Conservation (phyloP, 2,888 invertebrate species). For the Sinopyrophorus schimmeli region DNA sequence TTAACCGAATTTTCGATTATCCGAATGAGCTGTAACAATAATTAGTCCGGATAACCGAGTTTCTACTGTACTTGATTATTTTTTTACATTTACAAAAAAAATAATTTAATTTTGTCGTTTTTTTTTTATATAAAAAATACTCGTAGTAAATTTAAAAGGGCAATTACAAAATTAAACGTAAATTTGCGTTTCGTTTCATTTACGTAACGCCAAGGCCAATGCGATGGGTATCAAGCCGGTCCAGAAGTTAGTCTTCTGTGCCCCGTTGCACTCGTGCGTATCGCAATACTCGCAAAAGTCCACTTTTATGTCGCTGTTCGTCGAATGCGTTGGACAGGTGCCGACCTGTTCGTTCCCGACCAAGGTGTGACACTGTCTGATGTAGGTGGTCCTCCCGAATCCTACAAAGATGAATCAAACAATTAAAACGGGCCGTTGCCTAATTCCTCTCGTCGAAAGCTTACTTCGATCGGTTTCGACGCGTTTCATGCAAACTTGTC, state of each 20-base stretch:
- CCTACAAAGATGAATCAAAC: conserved; percentile 49
- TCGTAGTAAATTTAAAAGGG: no score
- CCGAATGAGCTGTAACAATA: no score
- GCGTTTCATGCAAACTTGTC: conserved; percentile 73
- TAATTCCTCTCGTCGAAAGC: conserved; percentile 39
- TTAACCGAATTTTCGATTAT: no score
- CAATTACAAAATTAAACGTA: no score
- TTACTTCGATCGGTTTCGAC: conserved; percentile 68
- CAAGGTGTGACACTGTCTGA: conserved; percentile 65
- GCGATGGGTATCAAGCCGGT: conserved; percentile 39
- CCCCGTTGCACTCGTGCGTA: conserved; percentile 69
- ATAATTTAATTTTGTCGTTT: no score
- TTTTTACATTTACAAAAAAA: no score
- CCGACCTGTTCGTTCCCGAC: conserved; percentile 59
- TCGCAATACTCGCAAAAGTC: conserved; percentile 71
- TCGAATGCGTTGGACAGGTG: conserved; percentile 57
- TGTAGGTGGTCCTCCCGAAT: conserved; percentile 57
- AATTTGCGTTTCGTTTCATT: no score
- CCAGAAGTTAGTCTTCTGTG: conserved; percentile 57
- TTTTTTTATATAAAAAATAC: no score
- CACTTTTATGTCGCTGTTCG: conserved; percentile 58
- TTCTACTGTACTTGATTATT: no score
- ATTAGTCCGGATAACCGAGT: no score
- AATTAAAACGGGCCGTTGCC: background rate
- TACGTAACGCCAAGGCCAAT: conserved; percentile 23